Base-by-base conservation (phyloP, 2,888 invertebrate genomes). In the Lydus trimaculatus region DNA sequence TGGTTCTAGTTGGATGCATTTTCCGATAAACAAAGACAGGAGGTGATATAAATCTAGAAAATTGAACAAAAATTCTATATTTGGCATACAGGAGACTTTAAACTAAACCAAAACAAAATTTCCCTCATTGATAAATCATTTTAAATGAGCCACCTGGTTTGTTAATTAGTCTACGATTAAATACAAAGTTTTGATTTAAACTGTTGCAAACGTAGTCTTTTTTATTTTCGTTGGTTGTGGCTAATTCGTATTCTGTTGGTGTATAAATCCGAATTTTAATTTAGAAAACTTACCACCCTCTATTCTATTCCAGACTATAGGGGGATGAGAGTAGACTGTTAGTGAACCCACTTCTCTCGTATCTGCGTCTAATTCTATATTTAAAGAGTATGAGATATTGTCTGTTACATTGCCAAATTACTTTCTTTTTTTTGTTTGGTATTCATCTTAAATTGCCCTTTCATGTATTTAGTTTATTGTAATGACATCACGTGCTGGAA, bases 271-370 rank as follows among this genome's bases (percentile, higher is more conserved):
- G 67, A 43, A 70, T 73, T 75, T 75, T 74, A 74, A 75, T 74
- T 75, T 68, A 64, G 63, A 70, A n/a, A 72, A 68, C 72, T 71
- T 56, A 63, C 65, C 64, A 67, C 65, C 63, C 65, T 64, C 62
- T 66, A 61, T 69, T 56, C 68, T 58, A 63, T 63, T 65, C 59
- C 60, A 67, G 64, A 72, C 63, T 48, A 48, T 48, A 59, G 33
- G 65, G 72, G 70, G 71, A 67, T 70, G 73, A 72, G 69, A 63
- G 66, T 62, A 63, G 69, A 71, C 75, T 75, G 72, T 66, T 72
- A 69, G 73, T 72, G 71, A 76, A 77, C 76, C 72, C 77, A 73
- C 73, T 43, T 17, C 76, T 73, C 72, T 73, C 70, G 72, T 73
- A 77, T 76, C 76, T 77, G 77, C 74, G 75, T 75, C 72, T 75